These are phyloP conservation scores for Drosophila mayaguana DNA, from an alignment of 2,888 invertebrate genomes.

Conservation along the genomic window DNA sequence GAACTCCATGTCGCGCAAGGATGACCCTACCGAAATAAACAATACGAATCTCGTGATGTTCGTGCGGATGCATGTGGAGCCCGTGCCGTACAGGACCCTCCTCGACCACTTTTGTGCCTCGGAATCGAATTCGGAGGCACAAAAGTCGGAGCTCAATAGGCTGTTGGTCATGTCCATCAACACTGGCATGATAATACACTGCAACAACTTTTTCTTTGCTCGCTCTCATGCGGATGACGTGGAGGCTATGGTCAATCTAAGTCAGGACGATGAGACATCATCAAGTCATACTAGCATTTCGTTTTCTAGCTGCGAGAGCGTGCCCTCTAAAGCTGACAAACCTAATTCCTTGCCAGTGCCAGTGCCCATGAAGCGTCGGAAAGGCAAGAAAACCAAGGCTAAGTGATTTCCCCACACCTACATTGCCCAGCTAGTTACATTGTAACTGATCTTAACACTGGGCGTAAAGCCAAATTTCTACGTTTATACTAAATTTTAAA, in stretches of 20 bases:
- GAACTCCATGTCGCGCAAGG: background rate
- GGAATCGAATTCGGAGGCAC: no score
- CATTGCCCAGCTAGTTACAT: no score
- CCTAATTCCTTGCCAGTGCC: no score
- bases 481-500: background rate
- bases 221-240: conserved; percentile 2
- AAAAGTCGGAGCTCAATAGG: background rate
- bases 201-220: conserved; percentile 7
- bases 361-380: no score
- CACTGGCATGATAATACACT: background rate
- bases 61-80: background rate
- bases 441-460: background rate
- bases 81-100: background rate
- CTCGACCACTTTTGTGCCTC: background rate
- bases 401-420: no score
- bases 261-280: background rate
- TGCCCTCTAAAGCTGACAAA: no score
- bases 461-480: background rate
- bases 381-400: no score
- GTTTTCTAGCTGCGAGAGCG: background rate
- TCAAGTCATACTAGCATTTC: background rate
- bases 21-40: background rate
- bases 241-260: background rate
- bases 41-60: background rate
- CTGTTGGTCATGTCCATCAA: background rate